Percentiles rank a stretch among this genome's conserved stretches.
Conservation (phyloP, 2,888 invertebrate species). For the Yponomeuta plumbellus region DNA sequence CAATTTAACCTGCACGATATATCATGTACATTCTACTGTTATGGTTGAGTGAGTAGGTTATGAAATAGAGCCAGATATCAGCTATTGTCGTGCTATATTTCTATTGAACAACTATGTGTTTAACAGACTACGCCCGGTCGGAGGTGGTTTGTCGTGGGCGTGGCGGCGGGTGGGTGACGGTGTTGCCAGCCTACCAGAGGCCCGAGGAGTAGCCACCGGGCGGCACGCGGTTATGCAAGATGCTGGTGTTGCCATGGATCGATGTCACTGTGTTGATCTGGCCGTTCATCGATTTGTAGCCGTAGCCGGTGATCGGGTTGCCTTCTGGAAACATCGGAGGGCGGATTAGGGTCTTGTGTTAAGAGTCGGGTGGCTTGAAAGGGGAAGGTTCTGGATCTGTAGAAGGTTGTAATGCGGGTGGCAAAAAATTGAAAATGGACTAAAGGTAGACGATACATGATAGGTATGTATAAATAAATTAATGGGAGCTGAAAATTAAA, state of each 20-base stretch:
- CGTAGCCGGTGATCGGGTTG: slow-evolving; percentile 77
- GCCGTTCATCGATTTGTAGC: slow-evolving; percentile 76
- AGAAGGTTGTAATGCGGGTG: background rate
- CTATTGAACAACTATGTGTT: too few relatives aligned
- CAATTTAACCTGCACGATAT: too few relatives aligned
- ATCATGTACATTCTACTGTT: too few relatives aligned
- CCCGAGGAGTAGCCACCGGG: slow-evolving; percentile 83
- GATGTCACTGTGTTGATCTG: slow-evolving; percentile 74
- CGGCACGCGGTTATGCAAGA: slow-evolving; percentile 77
- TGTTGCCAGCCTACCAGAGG: slow-evolving; percentile 75
- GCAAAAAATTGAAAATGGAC: too few relatives aligned
- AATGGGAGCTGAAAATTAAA: too few relatives aligned
- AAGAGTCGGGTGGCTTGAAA: background rate
- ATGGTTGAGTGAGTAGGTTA: too few relatives aligned
- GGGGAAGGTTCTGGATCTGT: background rate
- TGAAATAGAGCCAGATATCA: too few relatives aligned
- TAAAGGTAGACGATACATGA: too few relatives aligned
- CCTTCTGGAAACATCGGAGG: slow-evolving; percentile 57
- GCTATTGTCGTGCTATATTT: too few relatives aligned
- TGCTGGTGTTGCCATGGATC: slow-evolving; percentile 58
- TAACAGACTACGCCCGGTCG: background rate
- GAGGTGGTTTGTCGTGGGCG: background rate
- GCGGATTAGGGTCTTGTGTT: background rate
- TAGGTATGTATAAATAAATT: too few relatives aligned
- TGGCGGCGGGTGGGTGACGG: slow-evolving; percentile 26